Evolutionary conservation across 2,113 vertebrate genomes (phyloP), one percentile per base, ranked within the genome.

Genomic region (Gambusia holbrooki): DNA sequence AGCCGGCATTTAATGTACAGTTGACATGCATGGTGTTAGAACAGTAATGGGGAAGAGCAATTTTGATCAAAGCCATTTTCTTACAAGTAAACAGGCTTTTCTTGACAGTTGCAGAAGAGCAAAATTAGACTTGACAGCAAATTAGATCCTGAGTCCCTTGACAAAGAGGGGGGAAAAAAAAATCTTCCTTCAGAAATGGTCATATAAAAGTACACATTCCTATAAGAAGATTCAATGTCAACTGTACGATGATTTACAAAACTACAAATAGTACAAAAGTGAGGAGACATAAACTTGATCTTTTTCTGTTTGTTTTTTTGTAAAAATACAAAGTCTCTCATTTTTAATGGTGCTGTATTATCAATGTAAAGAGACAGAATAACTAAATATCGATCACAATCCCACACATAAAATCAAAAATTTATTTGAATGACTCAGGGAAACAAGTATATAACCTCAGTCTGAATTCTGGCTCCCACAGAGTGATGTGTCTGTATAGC

Each of bases 71-170:
- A 89, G 73, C n/a, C 45, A 37, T 9, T 54, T 76, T 76, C 73
- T 71, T 73, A 76, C 64, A 66, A 83, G 84, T 77, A 85, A 86
- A 84, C 62, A 66, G 25, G 22, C 2, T 82, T 7, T 14, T 74
- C 51, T 2, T 67, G 81, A 90, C 83, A 86, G 83, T 71, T 62
- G 70, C 63, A 28, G 58, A 54, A 70, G 68, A 78, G 60, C 45
- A 37, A 70, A 87, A 88, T 84, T 73, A 86, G 79, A 85, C 69
- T 35, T 30, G 74, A 87, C 87, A 81, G 76, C 76, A 87, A 84
- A 88, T 86, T 68, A 80, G 74, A 83, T 70, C 64, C 66, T 40
- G 66, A 73, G 65, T 83, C 63, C 70, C 71, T 40, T 74, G 72
- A 79, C 72, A 35, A 71, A 72, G 22, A 58, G 45, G 15, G 22